Conservation (phyloP, 2,888 invertebrate species). For the Galerucella calmariensis region DNA sequence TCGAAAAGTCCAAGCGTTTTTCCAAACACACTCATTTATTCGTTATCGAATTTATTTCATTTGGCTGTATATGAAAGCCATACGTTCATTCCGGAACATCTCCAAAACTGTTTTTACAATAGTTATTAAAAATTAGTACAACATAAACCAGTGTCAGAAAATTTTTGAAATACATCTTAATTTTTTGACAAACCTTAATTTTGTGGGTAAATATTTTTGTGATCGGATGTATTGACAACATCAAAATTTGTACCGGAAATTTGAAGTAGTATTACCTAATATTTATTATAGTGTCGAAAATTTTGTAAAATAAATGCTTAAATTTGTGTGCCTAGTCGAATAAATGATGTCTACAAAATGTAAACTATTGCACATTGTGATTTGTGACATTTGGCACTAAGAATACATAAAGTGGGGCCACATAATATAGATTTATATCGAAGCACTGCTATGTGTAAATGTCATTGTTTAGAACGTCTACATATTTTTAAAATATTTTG, state of each 20-base stretch:
- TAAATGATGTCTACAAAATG: slow-evolving; percentile 15
- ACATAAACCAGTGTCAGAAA: no score
- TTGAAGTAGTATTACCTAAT: not conserved
- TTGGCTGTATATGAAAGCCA: no score
- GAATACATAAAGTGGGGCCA: slow-evolving; percentile 32
- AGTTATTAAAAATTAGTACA: no score
- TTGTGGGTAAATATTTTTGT: not conserved
- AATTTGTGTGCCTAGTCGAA: slow-evolving; percentile 19
- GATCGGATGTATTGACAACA: not conserved
- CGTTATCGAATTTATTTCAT: no score
- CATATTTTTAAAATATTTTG: slow-evolving; percentile 21
- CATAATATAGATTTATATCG: slow-evolving; percentile 28
- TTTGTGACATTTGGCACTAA: slow-evolving; percentile 34
- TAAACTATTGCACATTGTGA: slow-evolving; percentile 30
- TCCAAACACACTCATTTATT: no score
- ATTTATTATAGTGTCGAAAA: not conserved
- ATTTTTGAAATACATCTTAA: no score
- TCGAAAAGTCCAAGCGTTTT: no score
- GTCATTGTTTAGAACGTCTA: slow-evolving; percentile 25
- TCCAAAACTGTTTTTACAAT: no score
- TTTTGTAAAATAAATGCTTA: slow-evolving; percentile 13
- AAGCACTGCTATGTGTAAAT: slow-evolving; percentile 30
- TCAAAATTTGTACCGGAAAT: not conserved
- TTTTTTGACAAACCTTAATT: no score
- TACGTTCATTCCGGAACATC: no score